Evolutionary conservation across 2,888 invertebrate species (phyloP).

Genomic region (Trypoxylon attenuatum): DNA sequence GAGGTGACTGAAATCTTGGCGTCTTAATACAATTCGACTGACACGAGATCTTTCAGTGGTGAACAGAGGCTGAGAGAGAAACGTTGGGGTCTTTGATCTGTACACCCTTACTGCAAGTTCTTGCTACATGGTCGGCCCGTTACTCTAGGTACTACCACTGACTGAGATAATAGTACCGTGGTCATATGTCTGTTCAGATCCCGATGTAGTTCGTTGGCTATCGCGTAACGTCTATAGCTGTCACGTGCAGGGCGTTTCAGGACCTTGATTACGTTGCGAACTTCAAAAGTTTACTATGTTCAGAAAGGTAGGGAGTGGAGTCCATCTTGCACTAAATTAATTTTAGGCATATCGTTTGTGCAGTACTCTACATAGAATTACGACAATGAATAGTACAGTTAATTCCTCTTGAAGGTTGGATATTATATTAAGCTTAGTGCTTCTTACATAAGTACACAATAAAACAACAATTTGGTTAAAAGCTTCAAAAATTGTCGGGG

Average conservation of each 20-base stretch:
- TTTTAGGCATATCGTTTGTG: too few species aligned
- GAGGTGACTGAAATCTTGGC: conserved; percentile 37
- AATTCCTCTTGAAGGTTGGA: too few species aligned
- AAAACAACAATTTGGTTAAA: too few species aligned
- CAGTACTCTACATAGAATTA: too few species aligned
- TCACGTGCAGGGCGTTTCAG: conserved; percentile 22
- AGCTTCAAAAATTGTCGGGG: too few species aligned
- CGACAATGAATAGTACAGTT: too few species aligned
- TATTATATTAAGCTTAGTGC: too few species aligned
- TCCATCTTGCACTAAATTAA: too few species aligned
- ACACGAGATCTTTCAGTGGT: conserved; percentile 13
- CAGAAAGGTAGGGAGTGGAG: too few species aligned
- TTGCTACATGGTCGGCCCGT: conserved; percentile 49
- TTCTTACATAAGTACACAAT: too few species aligned
- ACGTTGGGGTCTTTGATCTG: conserved; percentile 44
- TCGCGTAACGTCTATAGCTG: conserved; percentile 33
- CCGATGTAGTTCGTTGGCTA: conserved; percentile 46
- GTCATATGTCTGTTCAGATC: conserved; percentile 45
- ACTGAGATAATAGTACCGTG: conserved; percentile 44
- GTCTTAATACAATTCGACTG: conserved; percentile 40
- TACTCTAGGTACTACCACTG: conserved; percentile 48
- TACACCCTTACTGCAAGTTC: conserved; percentile 49
- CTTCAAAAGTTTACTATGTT: too few species aligned
- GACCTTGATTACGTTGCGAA: conserved; percentile 1
- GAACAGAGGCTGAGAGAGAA: conserved; percentile 19